Percentiles rank a stretch among this genome's conserved stretches.
phyloP scores from a whole-genome alignment of 1,140 invertebrate genomes.

The Hycleus phaleratus region DNA sequence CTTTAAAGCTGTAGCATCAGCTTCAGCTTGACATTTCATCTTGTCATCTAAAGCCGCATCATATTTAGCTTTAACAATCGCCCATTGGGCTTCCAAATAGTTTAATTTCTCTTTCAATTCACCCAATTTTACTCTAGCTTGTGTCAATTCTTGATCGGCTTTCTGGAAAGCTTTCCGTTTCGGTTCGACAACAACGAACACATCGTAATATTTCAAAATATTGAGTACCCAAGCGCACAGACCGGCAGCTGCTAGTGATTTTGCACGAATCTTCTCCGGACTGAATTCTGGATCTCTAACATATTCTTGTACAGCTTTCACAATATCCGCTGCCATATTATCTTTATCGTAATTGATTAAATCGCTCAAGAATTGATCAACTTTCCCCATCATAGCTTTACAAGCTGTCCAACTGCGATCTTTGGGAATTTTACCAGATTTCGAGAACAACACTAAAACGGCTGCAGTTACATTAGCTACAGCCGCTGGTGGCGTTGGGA shows the following conservation, averaged over 20 bases:
- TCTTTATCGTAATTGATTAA: slow-evolving; percentile 90
- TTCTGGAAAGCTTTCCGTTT: slow-evolving; percentile 69
- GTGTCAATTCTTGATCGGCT: slow-evolving; percentile 75
- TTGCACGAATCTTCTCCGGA: slow-evolving; percentile 73
- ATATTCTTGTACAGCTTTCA: slow-evolving; percentile 60
- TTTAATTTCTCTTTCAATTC: slow-evolving; percentile 41
- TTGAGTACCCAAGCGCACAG: slow-evolving; percentile 93
- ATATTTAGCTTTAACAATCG: slow-evolving; percentile 69
- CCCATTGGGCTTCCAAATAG: slow-evolving; percentile 59
- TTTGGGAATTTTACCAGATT: slow-evolving; percentile 82
- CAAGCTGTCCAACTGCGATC: slow-evolving; percentile 90
- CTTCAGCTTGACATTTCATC: slow-evolving; percentile 78
- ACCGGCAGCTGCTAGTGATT: slow-evolving; percentile 84
- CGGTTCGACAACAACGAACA: slow-evolving; percentile 88
- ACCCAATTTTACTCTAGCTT: slow-evolving; percentile 69
- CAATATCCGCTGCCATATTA: slow-evolving; percentile 81
- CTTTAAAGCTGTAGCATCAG: slow-evolving; percentile 71
- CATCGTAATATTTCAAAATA: slow-evolving; percentile 84
- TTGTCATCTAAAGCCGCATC: slow-evolving; percentile 80
- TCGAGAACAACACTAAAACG: slow-evolving; percentile 77
- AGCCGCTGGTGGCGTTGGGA: slow-evolving; percentile 72
- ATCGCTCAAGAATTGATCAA: slow-evolving; percentile 79
- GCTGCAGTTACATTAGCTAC: slow-evolving; percentile 81
- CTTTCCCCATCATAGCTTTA: slow-evolving; percentile 76
- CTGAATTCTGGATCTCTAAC: slow-evolving; percentile 69